These are phyloP conservation scores for Pelosia muscerda DNA, from an alignment of 2,888 invertebrate genomes.

Conservation along the genomic window DNA sequence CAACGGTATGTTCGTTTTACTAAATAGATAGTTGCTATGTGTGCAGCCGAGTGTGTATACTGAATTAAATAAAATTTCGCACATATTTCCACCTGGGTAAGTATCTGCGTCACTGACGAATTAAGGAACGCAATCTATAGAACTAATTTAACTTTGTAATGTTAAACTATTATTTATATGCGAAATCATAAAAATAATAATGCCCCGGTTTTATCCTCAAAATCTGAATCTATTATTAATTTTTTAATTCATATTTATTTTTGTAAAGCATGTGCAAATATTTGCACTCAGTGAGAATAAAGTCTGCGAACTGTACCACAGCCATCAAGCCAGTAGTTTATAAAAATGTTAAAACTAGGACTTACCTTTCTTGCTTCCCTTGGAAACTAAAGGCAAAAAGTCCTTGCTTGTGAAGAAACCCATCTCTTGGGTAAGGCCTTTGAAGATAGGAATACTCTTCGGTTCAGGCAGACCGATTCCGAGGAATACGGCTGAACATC, in stretches of 20 bases:
- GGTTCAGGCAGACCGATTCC: constrained; percentile 97
- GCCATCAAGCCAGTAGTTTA: no score
- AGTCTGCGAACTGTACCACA: no score
- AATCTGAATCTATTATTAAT: no score
- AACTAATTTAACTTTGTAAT: not conserved
- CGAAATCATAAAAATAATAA: not conserved
- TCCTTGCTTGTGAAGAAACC: constrained; percentile 98
- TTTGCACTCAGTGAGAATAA: no score
- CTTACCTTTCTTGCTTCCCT: constrained; percentile 94
- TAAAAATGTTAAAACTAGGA: no score
- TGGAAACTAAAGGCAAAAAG: constrained; percentile 95
- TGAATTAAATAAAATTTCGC: no score
- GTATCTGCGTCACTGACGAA: not conserved
- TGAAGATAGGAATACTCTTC: constrained; percentile 92
- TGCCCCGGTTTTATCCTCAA: not conserved
- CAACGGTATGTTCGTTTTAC: no score
- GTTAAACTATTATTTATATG: not conserved
- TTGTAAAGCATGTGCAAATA: no score
- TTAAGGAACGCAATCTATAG: not conserved
- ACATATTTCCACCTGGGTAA: not conserved
- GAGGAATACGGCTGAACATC: constrained; percentile 93
- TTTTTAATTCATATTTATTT: no score
- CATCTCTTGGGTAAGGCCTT: constrained; percentile 90
- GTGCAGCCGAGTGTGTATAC: no score
- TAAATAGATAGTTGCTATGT: no score